Base-by-base conservation (phyloP, 2,888 invertebrate genomes). In the Sepiola atlantica region DNA sequence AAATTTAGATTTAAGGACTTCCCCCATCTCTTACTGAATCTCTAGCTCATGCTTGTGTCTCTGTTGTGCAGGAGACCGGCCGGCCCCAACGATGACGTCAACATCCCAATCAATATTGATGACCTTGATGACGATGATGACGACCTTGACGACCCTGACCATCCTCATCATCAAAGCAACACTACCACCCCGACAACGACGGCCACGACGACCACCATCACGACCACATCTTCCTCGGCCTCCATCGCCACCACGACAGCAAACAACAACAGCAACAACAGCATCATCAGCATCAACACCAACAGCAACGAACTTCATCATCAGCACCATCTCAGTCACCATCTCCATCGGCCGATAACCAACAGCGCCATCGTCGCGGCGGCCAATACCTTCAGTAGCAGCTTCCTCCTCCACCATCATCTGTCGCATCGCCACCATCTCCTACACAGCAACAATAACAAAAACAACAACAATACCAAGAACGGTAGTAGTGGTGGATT, bases 31-130 rank as follows among this genome's bases (percentile, higher is more conserved):
- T 77, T 77, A n/a, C 12, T 32, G 32, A 77, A 77, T 2, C 77
- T 77, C 16, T n/a, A 77, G 77, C 32, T 77, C n/a, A 77, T 77
- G 18, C n/a, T 77, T 77, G 32, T 77, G 32, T 77, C 77, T 77
- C 77, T 77, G 77, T 77, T 77, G 77, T 77, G 12, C 77, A 77
- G 77, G 77, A 77, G 77, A 32, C 77, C 77, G 77, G n/a, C 77
- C 77, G 77, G 77, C 77, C 77, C 77, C 77, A 77, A 77, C 32
- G 77, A 77, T 77, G 77, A 77, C n/a, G 77, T n/a, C 77, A 77
- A 77, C 77, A 77, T 77, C 77, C 77, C 77, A n/a, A 77, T 77
- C 77, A 77, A 77, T 77, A 77, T 77, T 18, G 77, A 77, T 77
- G 77, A 77, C n/a, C 77, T 77, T 32, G 77, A 77, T n/a, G 77